Percentiles rank a stretch among this genome's conserved stretches.
phyloP scores from a whole-genome alignment of 2,797 vertebrate species.

The Enteromius fasciolatus region DNA sequence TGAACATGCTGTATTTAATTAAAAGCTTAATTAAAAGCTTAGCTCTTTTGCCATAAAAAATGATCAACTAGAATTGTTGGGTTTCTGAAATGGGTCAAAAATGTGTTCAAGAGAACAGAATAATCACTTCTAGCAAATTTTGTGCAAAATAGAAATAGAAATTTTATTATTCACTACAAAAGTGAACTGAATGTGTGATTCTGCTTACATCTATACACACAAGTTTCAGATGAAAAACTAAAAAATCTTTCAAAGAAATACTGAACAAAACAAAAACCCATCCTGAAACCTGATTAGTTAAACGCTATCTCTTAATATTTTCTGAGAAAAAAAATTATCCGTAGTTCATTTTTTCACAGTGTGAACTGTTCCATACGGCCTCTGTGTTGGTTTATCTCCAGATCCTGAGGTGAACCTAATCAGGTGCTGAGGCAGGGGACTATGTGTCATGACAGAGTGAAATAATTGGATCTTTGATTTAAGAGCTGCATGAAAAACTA shows the following conservation, averaged over 20 bases:
- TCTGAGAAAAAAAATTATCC: neutral
- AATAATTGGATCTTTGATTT: slow-evolving; percentile 55
- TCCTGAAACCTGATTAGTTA: neutral
- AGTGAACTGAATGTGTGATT: neutral
- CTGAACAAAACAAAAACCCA: neutral
- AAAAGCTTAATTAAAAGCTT: neutral
- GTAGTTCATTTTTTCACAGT: slow-evolving; percentile 10
- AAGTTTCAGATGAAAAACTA: neutral
- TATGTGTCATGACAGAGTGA: slow-evolving; percentile 44
- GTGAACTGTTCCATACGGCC: neutral
- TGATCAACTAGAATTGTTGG: neutral
- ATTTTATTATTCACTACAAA: neutral
- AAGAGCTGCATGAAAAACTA: slow-evolving; percentile 38
- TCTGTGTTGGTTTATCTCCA: slow-evolving; percentile 28
- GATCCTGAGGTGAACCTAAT: slow-evolving; percentile 43
- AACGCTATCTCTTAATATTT: slow-evolving; percentile 18
- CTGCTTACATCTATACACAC: neutral
- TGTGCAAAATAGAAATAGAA: neutral
- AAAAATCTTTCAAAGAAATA: neutral
- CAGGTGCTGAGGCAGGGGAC: slow-evolving; percentile 43
- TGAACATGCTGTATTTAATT: neutral
- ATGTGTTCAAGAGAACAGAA: neutral
- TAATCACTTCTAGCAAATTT: neutral
- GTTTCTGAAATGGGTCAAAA: neutral
- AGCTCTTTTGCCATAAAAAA: neutral